Evolutionary conservation across 2,113 vertebrate species (phyloP), one percentile per base, ranked within the genome.

Genomic region (Romanogobio albipinnatus): DNA sequence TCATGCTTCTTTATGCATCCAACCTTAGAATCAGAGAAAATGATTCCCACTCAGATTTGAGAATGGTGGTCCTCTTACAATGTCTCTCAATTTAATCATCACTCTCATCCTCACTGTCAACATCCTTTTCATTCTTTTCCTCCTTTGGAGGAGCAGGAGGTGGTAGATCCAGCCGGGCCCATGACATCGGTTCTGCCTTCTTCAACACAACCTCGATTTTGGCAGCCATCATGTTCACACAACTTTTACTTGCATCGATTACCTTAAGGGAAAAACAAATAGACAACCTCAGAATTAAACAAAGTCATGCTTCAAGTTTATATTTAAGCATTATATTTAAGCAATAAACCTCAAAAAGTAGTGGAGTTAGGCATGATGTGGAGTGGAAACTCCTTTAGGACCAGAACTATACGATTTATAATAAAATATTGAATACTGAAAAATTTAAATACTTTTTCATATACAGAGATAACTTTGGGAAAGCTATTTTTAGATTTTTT

Each of bases 161-260:
- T 5, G 97, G 97, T 6, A 99, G 91, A 92, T 99, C 98, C 86
- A 99, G 94, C 24, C 96, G 96, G 13, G 97, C 97, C 98, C 98
- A 99, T 0, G 93, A 92, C 94, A 99, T 95, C 0, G 95, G 93
- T 86, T 99, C 98, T 0, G 97, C 96, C 93, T 99, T 99, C 88
- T 95, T 96, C 96, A 98, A 95, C 51, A 95, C 92, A 6, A 99
- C 91, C 90, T 99, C 98, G 36, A 99, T 96, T 93, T 99, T 99
- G 3, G 97, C 94, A 11, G 97, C 96, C 0, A 97, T 97, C 97
- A 99, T 98, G 90, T 96, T 98, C 70, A 99, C 94, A 0, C 93
- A 89, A 87, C 97, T 99, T 91, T 96, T 97, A 82, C 93, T 96
- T 14, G 96, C 96, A 36, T 99, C 97, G 0, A 99, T 98, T 68